Conservation (phyloP, 1,140 invertebrate species). For the Catajapyx aquilonaris region DNA sequence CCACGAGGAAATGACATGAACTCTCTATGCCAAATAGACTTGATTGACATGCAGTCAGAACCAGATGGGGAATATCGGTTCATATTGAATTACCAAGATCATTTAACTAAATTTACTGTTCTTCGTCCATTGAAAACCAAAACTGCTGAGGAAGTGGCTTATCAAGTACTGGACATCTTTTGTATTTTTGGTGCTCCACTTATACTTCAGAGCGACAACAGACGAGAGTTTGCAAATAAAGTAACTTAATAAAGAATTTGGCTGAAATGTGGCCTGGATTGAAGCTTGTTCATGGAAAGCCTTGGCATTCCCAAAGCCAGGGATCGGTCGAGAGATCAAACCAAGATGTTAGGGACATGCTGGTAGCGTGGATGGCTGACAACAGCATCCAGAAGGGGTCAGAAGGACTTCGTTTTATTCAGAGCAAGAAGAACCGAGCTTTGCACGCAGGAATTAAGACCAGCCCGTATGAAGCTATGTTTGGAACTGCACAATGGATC, state of each 20-base stretch:
- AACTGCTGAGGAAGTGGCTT: constrained; percentile 17
- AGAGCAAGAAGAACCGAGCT: too few relatives aligned
- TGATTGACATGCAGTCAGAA: constrained; percentile 23
- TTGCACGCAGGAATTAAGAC: too few relatives aligned
- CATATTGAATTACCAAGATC: constrained; percentile 25
- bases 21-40: constrained; percentile 26
- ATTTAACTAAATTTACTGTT: constrained; percentile 24
- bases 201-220: constrained; percentile 21
- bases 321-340: too few relatives aligned
- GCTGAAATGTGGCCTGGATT: constrained; percentile 18
- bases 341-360: too few relatives aligned
- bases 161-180: constrained; percentile 20
- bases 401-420: constrained; percentile 14
- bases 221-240: constrained; percentile 16
- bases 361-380: too few relatives aligned
- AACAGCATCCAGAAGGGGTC: constrained; percentile 15
- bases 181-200: constrained; percentile 17
- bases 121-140: constrained; percentile 19
- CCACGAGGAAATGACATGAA: too few relatives aligned
- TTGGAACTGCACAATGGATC: too few relatives aligned
- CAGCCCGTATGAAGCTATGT: too few relatives aligned
- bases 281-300: constrained; percentile 18
- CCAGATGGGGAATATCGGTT: constrained; percentile 21
- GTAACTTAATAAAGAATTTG: constrained; percentile 7
- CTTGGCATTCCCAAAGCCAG: constrained; percentile 15